phyloP scores from a whole-genome alignment of 2,888 invertebrate genomes.

The Torymus texanus region DNA sequence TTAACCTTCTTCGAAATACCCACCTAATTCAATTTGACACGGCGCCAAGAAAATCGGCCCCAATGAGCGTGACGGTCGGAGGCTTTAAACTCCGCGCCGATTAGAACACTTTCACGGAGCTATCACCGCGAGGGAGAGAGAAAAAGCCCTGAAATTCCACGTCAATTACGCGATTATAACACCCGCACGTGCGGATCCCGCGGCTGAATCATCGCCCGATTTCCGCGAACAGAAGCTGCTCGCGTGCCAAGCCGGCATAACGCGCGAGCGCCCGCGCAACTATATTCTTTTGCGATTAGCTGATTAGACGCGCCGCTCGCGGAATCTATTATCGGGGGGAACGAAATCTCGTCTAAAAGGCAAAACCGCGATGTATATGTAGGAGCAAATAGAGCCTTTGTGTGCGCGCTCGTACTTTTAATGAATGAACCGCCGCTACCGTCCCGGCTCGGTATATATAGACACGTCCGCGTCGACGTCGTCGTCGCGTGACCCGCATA shows the following conservation, averaged over 20 bases:
- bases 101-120: neutral
- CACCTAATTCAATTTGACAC: conserved; percentile 9
- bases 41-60: conserved; percentile 3
- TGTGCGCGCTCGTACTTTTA: conserved; percentile 13
- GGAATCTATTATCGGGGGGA: no score
- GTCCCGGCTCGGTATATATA: conserved; percentile 21
- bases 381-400: conserved; percentile 24
- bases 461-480: conserved; percentile 30
- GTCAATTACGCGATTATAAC: no score
- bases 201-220: conserved; percentile 25
- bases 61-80: conserved; percentile 17
- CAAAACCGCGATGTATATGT: no score
- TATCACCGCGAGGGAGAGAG: no score
- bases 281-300: conserved; percentile 36
- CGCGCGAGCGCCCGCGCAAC: neutral
- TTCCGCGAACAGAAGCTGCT: conserved; percentile 33
- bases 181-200: no score
- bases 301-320: conserved; percentile 5
- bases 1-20: neutral
- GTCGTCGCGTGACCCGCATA: conserved; percentile 49
- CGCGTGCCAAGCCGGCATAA: conserved; percentile 15
- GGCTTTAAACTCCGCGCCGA: no score
- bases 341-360: no score
- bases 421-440: conserved; percentile 2
- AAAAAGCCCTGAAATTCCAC: no score